Conservation (phyloP, 2,888 invertebrate species). For the Branchipolynoe longqiensis region DNA sequence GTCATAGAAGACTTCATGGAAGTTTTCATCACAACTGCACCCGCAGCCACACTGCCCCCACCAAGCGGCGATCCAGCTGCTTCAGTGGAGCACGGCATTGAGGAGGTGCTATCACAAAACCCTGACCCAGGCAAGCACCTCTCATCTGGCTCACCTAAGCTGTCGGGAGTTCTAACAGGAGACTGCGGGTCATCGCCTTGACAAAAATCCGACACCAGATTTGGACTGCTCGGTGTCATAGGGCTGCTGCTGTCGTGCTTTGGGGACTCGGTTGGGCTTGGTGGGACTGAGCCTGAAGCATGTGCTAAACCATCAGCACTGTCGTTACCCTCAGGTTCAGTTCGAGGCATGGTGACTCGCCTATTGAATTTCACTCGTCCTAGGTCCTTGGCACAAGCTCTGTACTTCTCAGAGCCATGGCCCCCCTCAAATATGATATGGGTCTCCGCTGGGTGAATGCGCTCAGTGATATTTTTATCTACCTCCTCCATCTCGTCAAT, state of each 20-base stretch:
- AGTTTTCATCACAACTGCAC: not conserved
- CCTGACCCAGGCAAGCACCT: not conserved
- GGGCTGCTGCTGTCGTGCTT: not conserved
- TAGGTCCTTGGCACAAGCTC: conserved; percentile 65
- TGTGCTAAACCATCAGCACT: conserved; percentile 17
- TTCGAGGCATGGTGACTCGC: conserved; percentile 40
- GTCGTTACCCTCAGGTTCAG: conserved; percentile 64
- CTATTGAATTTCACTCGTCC: conserved; percentile 60
- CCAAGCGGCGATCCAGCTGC: not conserved
- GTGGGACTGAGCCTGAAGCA: conserved; percentile 1
- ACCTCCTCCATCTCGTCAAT: conserved; percentile 68
- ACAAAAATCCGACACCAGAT: not conserved
- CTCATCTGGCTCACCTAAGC: not conserved
- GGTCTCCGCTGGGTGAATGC: conserved; percentile 64
- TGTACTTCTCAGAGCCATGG: conserved; percentile 67
- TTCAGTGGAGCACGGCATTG: not conserved
- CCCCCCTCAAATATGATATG: conserved; percentile 68
- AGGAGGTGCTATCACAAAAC: not conserved
- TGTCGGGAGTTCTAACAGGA: not conserved
- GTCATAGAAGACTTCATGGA: conserved; percentile 16
- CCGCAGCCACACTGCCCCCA: not conserved
- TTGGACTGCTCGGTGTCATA: not conserved
- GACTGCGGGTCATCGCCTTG: not conserved
- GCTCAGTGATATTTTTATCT: conserved; percentile 63
- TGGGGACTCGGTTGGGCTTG: not conserved